phyloP scores from a whole-genome alignment of 2,888 invertebrate genomes.

The Marasmarcha lunaedactyla region DNA sequence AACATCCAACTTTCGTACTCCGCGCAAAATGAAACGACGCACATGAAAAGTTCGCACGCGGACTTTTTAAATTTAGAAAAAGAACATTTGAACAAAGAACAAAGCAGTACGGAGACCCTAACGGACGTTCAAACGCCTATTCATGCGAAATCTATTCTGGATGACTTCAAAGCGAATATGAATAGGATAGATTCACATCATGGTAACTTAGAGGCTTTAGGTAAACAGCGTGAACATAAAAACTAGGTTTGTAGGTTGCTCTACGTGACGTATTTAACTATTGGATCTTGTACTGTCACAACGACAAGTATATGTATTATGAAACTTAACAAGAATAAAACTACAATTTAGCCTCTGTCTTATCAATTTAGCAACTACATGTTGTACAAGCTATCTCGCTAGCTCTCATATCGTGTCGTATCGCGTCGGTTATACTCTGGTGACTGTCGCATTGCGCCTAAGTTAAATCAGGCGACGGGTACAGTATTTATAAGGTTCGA shows the following conservation, averaged over 20 bases:
- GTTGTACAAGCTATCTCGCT: too few species aligned
- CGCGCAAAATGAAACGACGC: constrained; percentile 14
- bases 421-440: too few species aligned
- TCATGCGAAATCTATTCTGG: constrained; percentile 22
- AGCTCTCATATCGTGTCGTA: too few species aligned
- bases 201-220: constrained; percentile 42
- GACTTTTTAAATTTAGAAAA: constrained; percentile 40
- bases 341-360: too few species aligned
- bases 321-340: too few species aligned
- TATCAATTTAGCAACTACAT: too few species aligned
- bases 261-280: too few species aligned
- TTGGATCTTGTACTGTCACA: too few species aligned
- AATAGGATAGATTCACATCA: constrained; percentile 64
- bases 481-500: too few species aligned
- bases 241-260: constrained; percentile 11
- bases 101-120: constrained; percentile 26
- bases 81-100: constrained; percentile 18
- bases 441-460: too few species aligned
- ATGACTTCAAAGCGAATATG: constrained; percentile 59
- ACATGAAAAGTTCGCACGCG: constrained; percentile 16
- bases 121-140: constrained; percentile 19
- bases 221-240: constrained; percentile 23
- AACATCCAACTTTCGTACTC: constrained; percentile 41
- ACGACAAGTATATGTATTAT: too few species aligned
- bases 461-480: too few species aligned